These are phyloP conservation scores for Umimayanthus chanpuru DNA, from an alignment of 92 coral and sea anemone genomes.

Conservation along the genomic window DNA sequence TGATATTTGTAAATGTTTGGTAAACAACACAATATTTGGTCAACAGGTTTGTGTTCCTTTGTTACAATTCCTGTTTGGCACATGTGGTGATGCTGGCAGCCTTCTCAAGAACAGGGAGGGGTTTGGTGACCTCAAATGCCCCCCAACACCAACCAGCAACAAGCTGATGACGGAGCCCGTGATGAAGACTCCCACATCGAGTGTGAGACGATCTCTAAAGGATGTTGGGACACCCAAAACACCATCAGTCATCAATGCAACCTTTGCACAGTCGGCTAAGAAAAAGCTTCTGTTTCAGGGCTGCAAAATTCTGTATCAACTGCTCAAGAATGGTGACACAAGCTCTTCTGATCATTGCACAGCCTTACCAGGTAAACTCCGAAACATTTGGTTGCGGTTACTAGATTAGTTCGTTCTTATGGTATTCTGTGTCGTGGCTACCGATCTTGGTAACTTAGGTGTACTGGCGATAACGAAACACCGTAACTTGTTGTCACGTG, in stretches of 20 bases:
- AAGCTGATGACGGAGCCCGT: constrained; percentile 63
- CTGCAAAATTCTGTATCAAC: constrained; percentile 66
- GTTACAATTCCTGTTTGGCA: constrained; percentile 86
- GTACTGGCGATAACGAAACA: too few relatives aligned
- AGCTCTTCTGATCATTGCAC: constrained; percentile 17
- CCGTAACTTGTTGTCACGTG: too few relatives aligned
- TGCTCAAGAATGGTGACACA: constrained; percentile 47
- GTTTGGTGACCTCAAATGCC: constrained; percentile 79
- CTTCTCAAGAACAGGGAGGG: constrained; percentile 76
- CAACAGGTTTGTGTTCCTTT: constrained; percentile 86
- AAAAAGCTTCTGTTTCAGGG: constrained; percentile 70
- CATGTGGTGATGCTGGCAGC: constrained; percentile 70
- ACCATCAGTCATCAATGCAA: constrained; percentile 80
- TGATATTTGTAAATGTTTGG: background rate
- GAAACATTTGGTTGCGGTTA: background rate
- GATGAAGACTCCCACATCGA: constrained; percentile 78
- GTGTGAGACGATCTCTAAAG: constrained; percentile 76
- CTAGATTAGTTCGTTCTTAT: background rate
- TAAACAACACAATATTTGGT: background rate
- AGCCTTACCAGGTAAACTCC: constrained; percentile 1
- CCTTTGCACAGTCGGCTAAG: constrained; percentile 71
- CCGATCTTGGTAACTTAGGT: too few relatives aligned
- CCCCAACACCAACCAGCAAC: constrained; percentile 83
- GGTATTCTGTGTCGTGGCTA: too few relatives aligned
- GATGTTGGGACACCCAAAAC: constrained; percentile 88